Percentiles rank a stretch among this genome's conserved stretches.
Evolutionary conservation across 1,140 invertebrate genomes (phyloP).

Genomic region (Drosophila nigromelanica): DNA sequence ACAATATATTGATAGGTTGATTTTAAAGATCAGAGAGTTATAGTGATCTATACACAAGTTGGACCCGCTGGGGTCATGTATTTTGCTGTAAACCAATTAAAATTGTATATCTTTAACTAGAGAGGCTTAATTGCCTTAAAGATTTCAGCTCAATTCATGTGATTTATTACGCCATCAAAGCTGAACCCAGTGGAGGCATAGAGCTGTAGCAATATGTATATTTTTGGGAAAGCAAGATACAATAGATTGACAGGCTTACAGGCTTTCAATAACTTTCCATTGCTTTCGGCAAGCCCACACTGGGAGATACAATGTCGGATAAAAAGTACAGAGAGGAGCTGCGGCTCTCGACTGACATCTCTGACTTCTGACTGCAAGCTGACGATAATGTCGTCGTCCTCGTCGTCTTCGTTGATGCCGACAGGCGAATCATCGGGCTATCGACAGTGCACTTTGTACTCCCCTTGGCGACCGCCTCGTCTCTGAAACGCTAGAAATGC

Average conservation of each 20-base stretch:
- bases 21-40: not conserved
- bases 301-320: slow-evolving; percentile 51
- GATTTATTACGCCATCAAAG: slow-evolving; percentile 37
- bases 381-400: slow-evolving; percentile 77
- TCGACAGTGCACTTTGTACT: slow-evolving; percentile 60
- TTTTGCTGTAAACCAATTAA: slow-evolving; percentile 16
- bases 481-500: slow-evolving; percentile 23
- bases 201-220: slow-evolving; percentile 34
- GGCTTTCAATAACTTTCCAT: slow-evolving; percentile 76
- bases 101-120: not conserved
- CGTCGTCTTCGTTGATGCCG: slow-evolving; percentile 60
- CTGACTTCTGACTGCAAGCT: slow-evolving; percentile 61
- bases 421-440: slow-evolving; percentile 73
- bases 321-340: slow-evolving; percentile 34
- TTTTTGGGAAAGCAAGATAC: slow-evolving; percentile 37
- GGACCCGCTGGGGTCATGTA: not conserved
- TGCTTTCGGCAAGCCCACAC: slow-evolving; percentile 66
- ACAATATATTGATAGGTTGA: too few species aligned
- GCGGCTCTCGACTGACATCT: slow-evolving; percentile 55
- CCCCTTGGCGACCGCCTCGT: not conserved
- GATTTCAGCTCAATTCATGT: slow-evolving; percentile 19
- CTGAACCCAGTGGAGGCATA: slow-evolving; percentile 9
- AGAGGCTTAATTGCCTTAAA: slow-evolving; percentile 4
- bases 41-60: not conserved
- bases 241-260: slow-evolving; percentile 43